Evolutionary conservation across 2,113 vertebrate species (phyloP).

Genomic region (Nannospalax galili): DNA sequence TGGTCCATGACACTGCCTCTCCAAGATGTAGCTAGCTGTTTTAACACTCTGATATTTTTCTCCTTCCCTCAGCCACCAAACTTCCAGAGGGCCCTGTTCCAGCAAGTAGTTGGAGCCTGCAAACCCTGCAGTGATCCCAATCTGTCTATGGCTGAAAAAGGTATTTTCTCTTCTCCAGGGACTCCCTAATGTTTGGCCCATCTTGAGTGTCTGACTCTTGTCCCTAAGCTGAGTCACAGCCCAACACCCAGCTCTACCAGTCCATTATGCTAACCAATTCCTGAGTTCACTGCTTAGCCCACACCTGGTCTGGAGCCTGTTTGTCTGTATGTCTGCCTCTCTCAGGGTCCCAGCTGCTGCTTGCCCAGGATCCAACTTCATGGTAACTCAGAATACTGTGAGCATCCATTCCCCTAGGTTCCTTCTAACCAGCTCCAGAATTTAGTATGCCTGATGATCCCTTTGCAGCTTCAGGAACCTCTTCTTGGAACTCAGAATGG

Average conservation of each 20-base stretch:
- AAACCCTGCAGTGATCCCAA: slow-evolving; percentile 97
- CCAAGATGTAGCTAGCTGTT: not conserved
- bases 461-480: not conserved
- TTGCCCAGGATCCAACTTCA: not conserved
- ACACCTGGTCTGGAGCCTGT: not conserved
- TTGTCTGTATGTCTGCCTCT: not conserved
- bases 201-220: slow-evolving; percentile 38
- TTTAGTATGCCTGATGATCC: not conserved
- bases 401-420: not conserved
- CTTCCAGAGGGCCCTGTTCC: slow-evolving; percentile 96
- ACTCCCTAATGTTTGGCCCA: slow-evolving; percentile 37
- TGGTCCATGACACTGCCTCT: not conserved
- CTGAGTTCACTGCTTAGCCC: slow-evolving; percentile 16
- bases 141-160: slow-evolving; percentile 95
- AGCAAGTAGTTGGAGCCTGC: slow-evolving; percentile 97
- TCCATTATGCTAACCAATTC: not conserved
- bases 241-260: not conserved
- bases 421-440: not conserved
- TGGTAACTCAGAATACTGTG: not conserved
- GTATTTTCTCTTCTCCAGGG: slow-evolving; percentile 83
- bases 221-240: slow-evolving; percentile 1
- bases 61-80: slow-evolving; percentile 90
- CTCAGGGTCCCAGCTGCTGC: not conserved
- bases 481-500: not conserved
- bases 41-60: slow-evolving; percentile 58